Conservation (phyloP, 1,140 invertebrate genomes). For the Lepidurus couesii region DNA sequence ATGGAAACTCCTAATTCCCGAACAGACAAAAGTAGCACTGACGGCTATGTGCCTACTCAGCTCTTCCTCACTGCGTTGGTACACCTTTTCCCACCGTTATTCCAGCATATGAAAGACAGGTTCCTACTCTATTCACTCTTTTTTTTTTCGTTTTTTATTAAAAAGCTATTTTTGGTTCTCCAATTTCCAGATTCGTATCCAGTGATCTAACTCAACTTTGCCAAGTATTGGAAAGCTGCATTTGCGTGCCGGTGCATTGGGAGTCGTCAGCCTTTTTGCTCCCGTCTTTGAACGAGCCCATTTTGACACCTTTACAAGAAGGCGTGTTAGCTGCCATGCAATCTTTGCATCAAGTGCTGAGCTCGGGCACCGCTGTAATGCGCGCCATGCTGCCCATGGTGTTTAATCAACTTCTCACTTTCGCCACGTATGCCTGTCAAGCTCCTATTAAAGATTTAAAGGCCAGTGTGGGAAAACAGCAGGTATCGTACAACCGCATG, state of each 20-base stretch:
- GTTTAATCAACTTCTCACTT: conserved; percentile 69
- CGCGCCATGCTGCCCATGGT: conserved; percentile 68
- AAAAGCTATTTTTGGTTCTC: conserved; percentile 14
- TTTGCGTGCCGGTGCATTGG: conserved; percentile 73
- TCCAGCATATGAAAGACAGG: conserved; percentile 73
- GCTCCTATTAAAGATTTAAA: conserved; percentile 52
- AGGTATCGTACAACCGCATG: background rate
- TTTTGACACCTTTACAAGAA: conserved; percentile 75
- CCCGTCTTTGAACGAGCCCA: conserved; percentile 64
- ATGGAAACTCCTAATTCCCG: conserved; percentile 48
- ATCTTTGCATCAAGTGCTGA: conserved; percentile 70
- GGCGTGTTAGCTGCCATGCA: conserved; percentile 73
- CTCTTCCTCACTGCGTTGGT: conserved; percentile 86
- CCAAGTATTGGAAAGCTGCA: conserved; percentile 65
- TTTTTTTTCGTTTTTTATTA: conserved; percentile 28
- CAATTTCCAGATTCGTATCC: conserved; percentile 56
- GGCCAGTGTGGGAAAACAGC: conserved; percentile 39
- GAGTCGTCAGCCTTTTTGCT: conserved; percentile 74
- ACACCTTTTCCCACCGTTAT: conserved; percentile 89
- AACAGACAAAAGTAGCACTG: conserved; percentile 52
- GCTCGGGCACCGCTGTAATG: conserved; percentile 57
- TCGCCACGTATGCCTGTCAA: conserved; percentile 65
- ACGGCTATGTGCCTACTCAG: conserved; percentile 81
- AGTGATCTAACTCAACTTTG: conserved; percentile 74
- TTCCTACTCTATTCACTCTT: conserved; percentile 33